A percentile compares a stretch with the other conserved stretches of the same genome.
Evolutionary conservation across 1,140 invertebrate genomes (phyloP).

Genomic region (Akabosia matsudoensis): DNA sequence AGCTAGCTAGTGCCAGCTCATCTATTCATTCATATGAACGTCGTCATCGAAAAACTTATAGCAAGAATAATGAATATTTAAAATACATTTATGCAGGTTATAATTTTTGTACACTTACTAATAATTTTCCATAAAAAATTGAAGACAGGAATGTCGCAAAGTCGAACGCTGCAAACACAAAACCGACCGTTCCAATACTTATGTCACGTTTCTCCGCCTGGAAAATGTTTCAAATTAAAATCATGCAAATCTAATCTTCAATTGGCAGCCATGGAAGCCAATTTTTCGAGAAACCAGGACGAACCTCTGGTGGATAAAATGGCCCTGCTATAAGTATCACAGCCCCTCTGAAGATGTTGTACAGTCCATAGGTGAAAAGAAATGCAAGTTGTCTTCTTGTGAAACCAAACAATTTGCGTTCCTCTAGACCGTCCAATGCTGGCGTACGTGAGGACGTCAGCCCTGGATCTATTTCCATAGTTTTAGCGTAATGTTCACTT

Average conservation of each 20-base stretch:
- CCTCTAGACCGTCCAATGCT: not conserved
- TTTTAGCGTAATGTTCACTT: no score
- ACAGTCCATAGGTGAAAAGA: slow-evolving; percentile 73
- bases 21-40: no score
- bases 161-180: slow-evolving; percentile 89
- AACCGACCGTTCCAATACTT: slow-evolving; percentile 77
- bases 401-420: slow-evolving; percentile 52
- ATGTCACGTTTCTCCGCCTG: slow-evolving; percentile 83
- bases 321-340: slow-evolving; percentile 72
- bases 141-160: slow-evolving; percentile 81
- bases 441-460: no score
- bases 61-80: no score
- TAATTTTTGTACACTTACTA: slow-evolving; percentile 26
- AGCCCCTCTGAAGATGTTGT: slow-evolving; percentile 82
- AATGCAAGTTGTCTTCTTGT: slow-evolving; percentile 76
- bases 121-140: slow-evolving; percentile 69
- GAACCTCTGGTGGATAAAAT: slow-evolving; percentile 59
- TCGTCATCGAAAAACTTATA: no score
- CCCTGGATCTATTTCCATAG: no score
- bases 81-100: not conserved
- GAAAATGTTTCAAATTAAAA: not conserved
- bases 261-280: no score
- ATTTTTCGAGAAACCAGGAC: not conserved
- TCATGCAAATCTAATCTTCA: no score
- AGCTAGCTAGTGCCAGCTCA: no score